Conservation (phyloP, 1,140 invertebrate species). For the Neomicropteryx cornuta region DNA sequence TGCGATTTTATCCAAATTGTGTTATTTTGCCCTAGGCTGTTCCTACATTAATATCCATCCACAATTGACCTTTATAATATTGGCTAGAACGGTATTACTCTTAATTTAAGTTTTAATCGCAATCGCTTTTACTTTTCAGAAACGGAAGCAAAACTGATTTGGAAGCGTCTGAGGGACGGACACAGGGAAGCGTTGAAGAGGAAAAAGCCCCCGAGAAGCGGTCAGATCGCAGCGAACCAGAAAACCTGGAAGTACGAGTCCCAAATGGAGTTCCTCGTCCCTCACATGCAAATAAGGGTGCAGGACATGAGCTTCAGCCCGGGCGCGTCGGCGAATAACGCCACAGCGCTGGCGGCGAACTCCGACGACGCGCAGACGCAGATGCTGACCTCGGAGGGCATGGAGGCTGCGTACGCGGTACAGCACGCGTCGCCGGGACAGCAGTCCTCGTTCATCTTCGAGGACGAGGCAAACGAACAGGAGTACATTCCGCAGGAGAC, state of each 20-base stretch:
- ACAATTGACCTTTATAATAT: no score
- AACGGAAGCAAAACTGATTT: conserved; percentile 35
- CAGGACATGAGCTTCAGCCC: background rate
- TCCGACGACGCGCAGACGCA: conserved; percentile 11
- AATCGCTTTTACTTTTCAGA: no score
- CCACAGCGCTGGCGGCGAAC: background rate
- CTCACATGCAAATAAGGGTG: conserved; percentile 25
- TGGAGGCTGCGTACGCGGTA: no score
- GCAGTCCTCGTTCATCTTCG: conserved; percentile 26
- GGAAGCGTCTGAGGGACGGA: conserved; percentile 35
- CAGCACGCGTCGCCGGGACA: conserved; percentile 16
- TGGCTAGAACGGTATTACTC: no score
- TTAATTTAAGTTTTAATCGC: no score
- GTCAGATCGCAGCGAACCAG: background rate
- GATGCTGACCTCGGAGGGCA: background rate
- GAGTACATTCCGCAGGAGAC: no score
- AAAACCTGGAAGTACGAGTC: conserved; percentile 32
- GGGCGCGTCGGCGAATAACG: conserved; percentile 1
- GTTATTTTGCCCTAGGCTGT: no score
- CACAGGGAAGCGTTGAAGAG: conserved; percentile 34
- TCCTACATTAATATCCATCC: no score
- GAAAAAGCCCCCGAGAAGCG: conserved; percentile 25
- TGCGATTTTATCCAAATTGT: no score
- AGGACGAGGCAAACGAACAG: conserved; percentile 17
- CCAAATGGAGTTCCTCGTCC: conserved; percentile 33